Conservation (phyloP, 2,113 vertebrate species). For the Peromyscus polionotus region DNA sequence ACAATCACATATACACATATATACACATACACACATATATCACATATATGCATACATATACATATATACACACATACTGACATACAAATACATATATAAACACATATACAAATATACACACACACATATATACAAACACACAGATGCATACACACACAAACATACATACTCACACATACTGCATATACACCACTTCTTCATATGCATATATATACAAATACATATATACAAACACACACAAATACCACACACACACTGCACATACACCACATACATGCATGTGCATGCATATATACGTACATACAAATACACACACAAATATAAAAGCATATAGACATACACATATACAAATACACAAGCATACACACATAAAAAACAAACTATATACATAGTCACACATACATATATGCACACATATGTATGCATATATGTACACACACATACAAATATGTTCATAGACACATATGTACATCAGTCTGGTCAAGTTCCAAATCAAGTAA, state of each 20-base stretch:
- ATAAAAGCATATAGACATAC: not conserved
- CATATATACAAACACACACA: not conserved
- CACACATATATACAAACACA: not conserved
- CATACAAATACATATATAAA: not conserved
- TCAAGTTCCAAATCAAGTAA: constrained; percentile 12
- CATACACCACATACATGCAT: not conserved
- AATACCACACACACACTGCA: not conserved
- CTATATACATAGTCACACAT: not conserved
- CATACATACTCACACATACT: not conserved
- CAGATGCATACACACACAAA: not conserved
- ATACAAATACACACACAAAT: not conserved
- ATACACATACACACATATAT: not conserved
- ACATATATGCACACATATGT: not conserved
- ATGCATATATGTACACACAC: not conserved
- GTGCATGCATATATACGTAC: not conserved
- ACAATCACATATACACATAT: not conserved
- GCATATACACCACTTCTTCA: not conserved
- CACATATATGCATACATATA: not conserved
- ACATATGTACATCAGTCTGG: not conserved
- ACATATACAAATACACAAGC: not conserved
- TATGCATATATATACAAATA: not conserved
- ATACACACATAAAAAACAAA: not conserved
- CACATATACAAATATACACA: not conserved
- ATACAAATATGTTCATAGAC: not conserved
- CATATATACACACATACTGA: not conserved